Percentiles rank a stretch among this genome's conserved stretches.
Conservation (phyloP, 2,797 vertebrate species). For the Zenarchopterus dispar region DNA sequence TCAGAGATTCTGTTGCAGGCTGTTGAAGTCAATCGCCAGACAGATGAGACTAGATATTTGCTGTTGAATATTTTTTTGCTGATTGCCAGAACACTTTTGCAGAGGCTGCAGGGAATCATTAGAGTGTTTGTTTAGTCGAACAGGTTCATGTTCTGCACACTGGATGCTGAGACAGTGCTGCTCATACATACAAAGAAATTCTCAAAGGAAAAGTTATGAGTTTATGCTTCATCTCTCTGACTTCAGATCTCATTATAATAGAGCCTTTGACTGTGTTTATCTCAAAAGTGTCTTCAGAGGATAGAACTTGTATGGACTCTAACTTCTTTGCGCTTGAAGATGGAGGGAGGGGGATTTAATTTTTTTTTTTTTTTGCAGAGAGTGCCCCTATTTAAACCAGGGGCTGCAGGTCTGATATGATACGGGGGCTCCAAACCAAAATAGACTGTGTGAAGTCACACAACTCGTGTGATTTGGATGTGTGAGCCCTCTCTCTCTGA, state of each 20-base stretch:
- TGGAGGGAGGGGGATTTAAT: background rate
- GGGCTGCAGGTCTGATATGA: slow-evolving; percentile 5
- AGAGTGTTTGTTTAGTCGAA: slow-evolving; percentile 1
- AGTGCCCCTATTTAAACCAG: slow-evolving; percentile 6
- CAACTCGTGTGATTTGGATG: slow-evolving; percentile 45
- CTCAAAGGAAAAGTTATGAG: slow-evolving; percentile 14
- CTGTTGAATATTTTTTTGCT: slow-evolving; percentile 10
- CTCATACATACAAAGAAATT: background rate
- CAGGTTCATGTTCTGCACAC: background rate
- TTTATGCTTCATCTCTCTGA: slow-evolving; percentile 7
- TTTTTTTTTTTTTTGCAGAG: background rate
- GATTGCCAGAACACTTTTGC: slow-evolving; percentile 29
- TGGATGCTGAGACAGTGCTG: slow-evolving; percentile 6
- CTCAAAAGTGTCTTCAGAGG: background rate
- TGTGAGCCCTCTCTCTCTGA: slow-evolving; percentile 40
- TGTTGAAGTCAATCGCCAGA: slow-evolving; percentile 10
- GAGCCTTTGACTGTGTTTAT: slow-evolving; percentile 17
- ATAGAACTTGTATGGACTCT: slow-evolving; percentile 2
- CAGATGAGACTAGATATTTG: slow-evolving; percentile 6
- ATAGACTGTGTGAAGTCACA: slow-evolving; percentile 64
- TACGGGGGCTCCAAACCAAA: slow-evolving; percentile 41
- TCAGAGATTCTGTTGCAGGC: slow-evolving; percentile 17
- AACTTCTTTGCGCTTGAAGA: slow-evolving; percentile 7
- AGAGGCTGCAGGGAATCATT: slow-evolving; percentile 11
- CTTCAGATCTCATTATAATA: slow-evolving; percentile 1